These are phyloP conservation scores for Phyllotreta striolata DNA, from an alignment of 2,888 invertebrate species.

Conservation along the genomic window DNA sequence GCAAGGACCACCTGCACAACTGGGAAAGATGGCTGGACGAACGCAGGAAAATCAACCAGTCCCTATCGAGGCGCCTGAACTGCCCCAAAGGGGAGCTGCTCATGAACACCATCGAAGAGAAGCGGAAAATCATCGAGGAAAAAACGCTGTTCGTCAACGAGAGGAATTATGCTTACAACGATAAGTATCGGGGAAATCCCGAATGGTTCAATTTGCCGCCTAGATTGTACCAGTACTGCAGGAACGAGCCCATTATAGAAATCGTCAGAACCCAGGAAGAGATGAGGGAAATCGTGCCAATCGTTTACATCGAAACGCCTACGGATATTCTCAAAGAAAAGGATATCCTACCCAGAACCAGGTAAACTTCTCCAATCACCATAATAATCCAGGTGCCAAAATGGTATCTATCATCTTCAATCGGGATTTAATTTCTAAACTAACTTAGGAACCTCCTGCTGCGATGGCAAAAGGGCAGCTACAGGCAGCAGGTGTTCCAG, in stretches of 20 bases:
- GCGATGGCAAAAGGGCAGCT: conserved; percentile 7
- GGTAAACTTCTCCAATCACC: too few species aligned
- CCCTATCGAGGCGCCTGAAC: conserved; percentile 43
- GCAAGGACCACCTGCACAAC: conserved; percentile 47
- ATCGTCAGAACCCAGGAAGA: conserved; percentile 47
- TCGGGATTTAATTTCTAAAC: not conserved
- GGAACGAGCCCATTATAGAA: conserved; percentile 47
- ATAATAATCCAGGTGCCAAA: too few species aligned
- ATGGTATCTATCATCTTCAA: conserved; percentile 2
- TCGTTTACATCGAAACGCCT: conserved; percentile 52
- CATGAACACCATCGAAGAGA: conserved; percentile 51
- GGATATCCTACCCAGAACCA: conserved; percentile 46
- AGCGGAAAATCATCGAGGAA: conserved; percentile 50
- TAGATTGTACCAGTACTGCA: conserved; percentile 41
- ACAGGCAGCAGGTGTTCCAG: conserved; percentile 10
- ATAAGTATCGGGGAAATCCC: conserved; percentile 57
- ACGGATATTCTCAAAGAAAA: conserved; percentile 50
- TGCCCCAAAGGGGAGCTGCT: conserved; percentile 49
- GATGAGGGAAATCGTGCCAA: conserved; percentile 50
- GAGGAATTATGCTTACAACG: conserved; percentile 51
- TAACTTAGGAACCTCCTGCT: not conserved
- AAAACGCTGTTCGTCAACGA: conserved; percentile 50
- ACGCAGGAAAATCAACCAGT: conserved; percentile 48
- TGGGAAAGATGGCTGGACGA: conserved; percentile 54
- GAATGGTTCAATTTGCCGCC: conserved; percentile 54